These are phyloP conservation scores for Pseudococcus longispinus DNA, from an alignment of 2,888 invertebrate genomes.

Conservation along the genomic window DNA sequence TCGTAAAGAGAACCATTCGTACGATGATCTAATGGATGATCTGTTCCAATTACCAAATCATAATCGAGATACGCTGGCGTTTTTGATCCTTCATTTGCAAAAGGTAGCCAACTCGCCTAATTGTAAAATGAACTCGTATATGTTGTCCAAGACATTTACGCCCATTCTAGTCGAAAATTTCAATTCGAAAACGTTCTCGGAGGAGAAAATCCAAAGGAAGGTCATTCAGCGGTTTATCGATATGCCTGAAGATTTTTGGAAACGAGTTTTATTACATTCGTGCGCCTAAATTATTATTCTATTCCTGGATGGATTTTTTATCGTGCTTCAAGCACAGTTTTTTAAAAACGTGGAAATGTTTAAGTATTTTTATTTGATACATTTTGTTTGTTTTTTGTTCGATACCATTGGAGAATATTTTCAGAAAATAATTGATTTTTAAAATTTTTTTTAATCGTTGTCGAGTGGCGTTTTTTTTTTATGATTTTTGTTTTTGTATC, in stretches of 20 bases:
- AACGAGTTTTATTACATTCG: not conserved
- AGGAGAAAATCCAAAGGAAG: not conserved
- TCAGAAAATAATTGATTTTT: not conserved
- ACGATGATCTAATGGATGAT: constrained; percentile 69
- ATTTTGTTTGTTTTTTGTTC: too few species aligned
- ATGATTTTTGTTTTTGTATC: not conserved
- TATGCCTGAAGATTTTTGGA: constrained; percentile 1
- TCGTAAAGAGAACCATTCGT: constrained; percentile 47
- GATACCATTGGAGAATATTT: not conserved
- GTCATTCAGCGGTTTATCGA: not conserved
- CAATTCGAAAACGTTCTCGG: not conserved
- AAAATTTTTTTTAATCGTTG: not conserved
- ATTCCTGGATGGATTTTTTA: not conserved
- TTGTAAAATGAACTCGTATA: constrained; percentile 77
- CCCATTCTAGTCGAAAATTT: not conserved
- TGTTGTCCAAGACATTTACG: not conserved
- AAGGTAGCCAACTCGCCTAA: constrained; percentile 81
- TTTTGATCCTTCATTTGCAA: constrained; percentile 88
- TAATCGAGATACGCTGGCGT: constrained; percentile 94
- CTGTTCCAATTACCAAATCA: constrained; percentile 87
- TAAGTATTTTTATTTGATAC: not conserved
- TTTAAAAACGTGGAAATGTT: not conserved
- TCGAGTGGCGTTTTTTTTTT: not conserved
- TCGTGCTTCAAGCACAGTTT: not conserved
- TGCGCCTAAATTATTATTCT: not conserved